Percentiles rank a stretch among this genome's conserved stretches.
Conservation (phyloP, 2,888 invertebrate genomes). For the Limulus polyphemus region DNA sequence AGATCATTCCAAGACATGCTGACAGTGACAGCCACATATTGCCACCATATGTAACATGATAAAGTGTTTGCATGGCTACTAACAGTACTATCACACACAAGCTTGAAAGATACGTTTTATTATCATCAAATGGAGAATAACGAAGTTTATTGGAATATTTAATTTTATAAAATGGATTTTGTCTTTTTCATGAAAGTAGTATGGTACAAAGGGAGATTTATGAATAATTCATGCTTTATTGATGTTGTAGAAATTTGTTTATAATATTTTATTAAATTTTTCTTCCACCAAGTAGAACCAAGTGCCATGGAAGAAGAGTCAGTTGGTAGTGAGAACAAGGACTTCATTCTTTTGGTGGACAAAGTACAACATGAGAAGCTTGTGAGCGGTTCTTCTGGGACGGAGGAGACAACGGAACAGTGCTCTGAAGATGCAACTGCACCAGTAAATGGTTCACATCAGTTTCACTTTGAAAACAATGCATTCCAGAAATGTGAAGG, state of each 20-base stretch:
- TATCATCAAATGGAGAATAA: no score
- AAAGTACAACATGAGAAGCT: constrained; percentile 27
- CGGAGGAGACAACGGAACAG: constrained; percentile 27
- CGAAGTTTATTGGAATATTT: no score
- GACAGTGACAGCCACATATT: no score
- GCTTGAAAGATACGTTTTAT: no score
- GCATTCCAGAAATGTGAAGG: constrained; percentile 26
- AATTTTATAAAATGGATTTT: no score
- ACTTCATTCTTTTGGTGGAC: constrained; percentile 29
- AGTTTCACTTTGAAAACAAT: constrained; percentile 26
- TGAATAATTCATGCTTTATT: not conserved
- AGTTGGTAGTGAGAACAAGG: constrained; percentile 17
- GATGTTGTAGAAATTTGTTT: not conserved
- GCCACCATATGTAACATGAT: no score
- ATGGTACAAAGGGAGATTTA: not conserved
- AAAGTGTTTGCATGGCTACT: no score
- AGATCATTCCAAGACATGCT: no score
- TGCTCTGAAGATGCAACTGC: constrained; percentile 14
- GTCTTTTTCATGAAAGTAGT: no score
- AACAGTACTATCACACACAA: no score
- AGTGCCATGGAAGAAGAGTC: not conserved
- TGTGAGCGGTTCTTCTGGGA: constrained; percentile 27
- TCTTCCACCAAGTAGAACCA: not conserved
- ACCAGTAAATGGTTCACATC: constrained; percentile 15
- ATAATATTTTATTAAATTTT: not conserved